Base-by-base conservation (phyloP, 2,888 invertebrate species). In the Drosophila maculinotata region DNA sequence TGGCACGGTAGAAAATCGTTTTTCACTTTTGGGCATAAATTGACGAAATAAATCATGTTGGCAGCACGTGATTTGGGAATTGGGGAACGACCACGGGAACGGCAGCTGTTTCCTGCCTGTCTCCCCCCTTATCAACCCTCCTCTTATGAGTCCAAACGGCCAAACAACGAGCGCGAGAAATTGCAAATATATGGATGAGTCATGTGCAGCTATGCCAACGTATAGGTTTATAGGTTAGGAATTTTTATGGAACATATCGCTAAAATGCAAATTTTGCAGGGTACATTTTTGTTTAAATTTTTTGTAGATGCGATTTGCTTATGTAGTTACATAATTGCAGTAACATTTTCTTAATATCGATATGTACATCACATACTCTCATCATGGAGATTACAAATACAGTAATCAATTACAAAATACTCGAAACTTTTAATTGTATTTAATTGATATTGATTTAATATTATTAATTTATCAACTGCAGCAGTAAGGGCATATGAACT, bases 21-120 rank as follows among this genome's bases (percentile, higher is more conserved):
- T 69, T 69, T 66, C 77, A 70, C 71, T 64, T 70, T 73, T 64
- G 69, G 66, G 69, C 71, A 82, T 69, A 82, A 76, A 81, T 85
- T 81, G 79, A 73, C 75, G 75, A 87, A 86, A 88, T 88, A 83
- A 87, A 89, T 89, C 87, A 88, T 81, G 84, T 74, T 74, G 64
- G 68, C 72, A 77, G 70, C 88, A 78, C 86, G 77, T 86, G 86
- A 83, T 78, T 69, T 72, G 69, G 52, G 63, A 28, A 64, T 75
- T 25, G 28, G 30, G 38, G 20, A n/a, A 14, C 53, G 53, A 35
- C 20, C 45, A 41, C 26, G n/a, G 26, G 10, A 33, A 25, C 5
- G 44, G 44, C 26, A 53, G 39, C 15, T 36, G 54, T 38, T 47
- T 36, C 52, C 56, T 51, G 59, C 54, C 26, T 23, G 25, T 23